Base-by-base conservation (phyloP, 2,888 invertebrate species). In the Chrysolina oricalcia region DNA sequence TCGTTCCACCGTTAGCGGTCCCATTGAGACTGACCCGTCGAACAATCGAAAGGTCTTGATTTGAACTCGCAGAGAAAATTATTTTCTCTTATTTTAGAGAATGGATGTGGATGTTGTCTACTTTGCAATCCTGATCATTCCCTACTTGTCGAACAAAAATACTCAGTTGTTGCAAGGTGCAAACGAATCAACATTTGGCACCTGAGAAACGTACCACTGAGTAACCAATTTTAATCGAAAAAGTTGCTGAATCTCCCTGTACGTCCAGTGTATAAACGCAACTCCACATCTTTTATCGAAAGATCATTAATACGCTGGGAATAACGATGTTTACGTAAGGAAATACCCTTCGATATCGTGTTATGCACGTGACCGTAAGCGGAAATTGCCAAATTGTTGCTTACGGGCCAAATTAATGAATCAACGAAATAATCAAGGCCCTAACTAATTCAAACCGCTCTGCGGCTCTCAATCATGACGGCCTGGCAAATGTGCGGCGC, bases 401-500 rank as follows among this genome's bases (percentile, higher is more conserved):
- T 83, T 82, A 35, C 70, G 75, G 72, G 70, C 66, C 81, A 85
- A 86, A 86, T 86, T 86, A 85, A 86, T 85, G 85, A 85, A 86
- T 86, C 84, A 86, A 86, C 84, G 81, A 85, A 86, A 86, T 85
- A 85, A 86, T 86, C 85, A 82, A 84, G 83, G 80, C 82, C 81
- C 80, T 59, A 35, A 59, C 84, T 83, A 83, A 83, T 82, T 81
- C 82, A 77, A 75, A 79, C 81, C 80, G 81, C 80, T 27, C 59
- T 15, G 81, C 50, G 67, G 82, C 82, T 81, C 83, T 83, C 83
- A 83, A 82, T 83, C 81, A 86, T 85, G 85, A 74, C 82, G 82
- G 82, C 82, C 81, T 82, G 82, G 81, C 72, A 87, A 87, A 87
- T 87, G 88, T 88, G 87, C 84, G 81, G 83, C 85, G 82, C 88